Evolutionary conservation across 2,888 invertebrate genomes (phyloP).

Genomic region (Agrilus biguttatus): DNA sequence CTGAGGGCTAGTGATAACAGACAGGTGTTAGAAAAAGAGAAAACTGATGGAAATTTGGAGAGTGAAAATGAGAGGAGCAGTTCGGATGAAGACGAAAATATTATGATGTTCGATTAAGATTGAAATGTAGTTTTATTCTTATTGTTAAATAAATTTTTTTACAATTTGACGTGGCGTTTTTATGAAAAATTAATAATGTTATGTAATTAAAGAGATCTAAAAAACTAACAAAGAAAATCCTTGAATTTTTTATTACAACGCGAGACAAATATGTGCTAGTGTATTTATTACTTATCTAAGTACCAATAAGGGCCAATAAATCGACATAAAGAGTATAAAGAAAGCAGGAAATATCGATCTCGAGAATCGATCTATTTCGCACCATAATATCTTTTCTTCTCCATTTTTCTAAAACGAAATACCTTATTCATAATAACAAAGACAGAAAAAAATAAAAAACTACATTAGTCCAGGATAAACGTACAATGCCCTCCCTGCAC

Average conservation of each 20-base stretch:
- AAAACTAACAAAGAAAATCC: too few species aligned
- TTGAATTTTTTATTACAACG: too few species aligned
- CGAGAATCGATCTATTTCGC: conserved; percentile 64
- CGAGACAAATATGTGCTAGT: too few species aligned
- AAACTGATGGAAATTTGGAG: conserved; percentile 27
- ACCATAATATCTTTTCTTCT: conserved; percentile 59
- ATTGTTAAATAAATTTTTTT: conserved; percentile 4
- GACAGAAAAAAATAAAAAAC: conserved; percentile 1
- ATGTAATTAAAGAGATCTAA: too few species aligned
- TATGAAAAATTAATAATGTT: background rate
- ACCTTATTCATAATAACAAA: conserved; percentile 1
- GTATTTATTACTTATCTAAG: conserved; percentile 8
- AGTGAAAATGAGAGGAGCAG: conserved; percentile 16
- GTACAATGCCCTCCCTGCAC: conserved; percentile 9
- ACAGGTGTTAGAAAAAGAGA: background rate
- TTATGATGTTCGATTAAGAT: conserved; percentile 2
- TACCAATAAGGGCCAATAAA: conserved; percentile 68
- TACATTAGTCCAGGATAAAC: conserved; percentile 23
- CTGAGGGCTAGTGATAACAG: background rate
- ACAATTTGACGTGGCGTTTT: background rate
- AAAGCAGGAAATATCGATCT: conserved; percentile 62
- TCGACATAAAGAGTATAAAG: conserved; percentile 60
- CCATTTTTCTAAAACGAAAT: conserved; percentile 39
- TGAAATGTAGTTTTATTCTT: conserved; percentile 6
- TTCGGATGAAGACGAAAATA: conserved; percentile 19